phyloP scores from a whole-genome alignment of 2,888 invertebrate genomes.

The Cephus rjabovi region DNA sequence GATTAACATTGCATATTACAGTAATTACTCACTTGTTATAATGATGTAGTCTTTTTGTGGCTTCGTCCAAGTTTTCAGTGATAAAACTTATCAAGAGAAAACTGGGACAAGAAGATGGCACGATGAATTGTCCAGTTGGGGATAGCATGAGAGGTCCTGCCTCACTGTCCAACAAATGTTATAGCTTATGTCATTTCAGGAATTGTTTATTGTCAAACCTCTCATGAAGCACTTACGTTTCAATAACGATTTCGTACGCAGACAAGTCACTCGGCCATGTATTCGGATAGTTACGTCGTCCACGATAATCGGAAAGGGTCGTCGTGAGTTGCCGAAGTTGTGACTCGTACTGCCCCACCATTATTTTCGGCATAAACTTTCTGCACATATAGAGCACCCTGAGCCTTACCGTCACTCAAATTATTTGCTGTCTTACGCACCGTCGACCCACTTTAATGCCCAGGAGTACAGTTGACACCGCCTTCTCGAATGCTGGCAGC shows the following conservation, averaged over 20 bases:
- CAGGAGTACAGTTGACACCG: slow-evolving; percentile 85
- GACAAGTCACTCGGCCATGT: slow-evolving; percentile 80
- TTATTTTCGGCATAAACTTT: slow-evolving; percentile 91
- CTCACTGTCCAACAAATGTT: slow-evolving; percentile 73
- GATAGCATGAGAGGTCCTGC: slow-evolving; percentile 94
- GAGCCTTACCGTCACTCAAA: slow-evolving; percentile 59
- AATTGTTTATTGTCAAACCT: not conserved
- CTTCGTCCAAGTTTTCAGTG: slow-evolving; percentile 80
- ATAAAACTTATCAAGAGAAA: slow-evolving; percentile 87
- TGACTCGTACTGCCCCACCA: slow-evolving; percentile 87
- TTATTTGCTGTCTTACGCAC: slow-evolving; percentile 67
- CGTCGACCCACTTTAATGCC: slow-evolving; percentile 87
- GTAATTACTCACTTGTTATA: slow-evolving; percentile 77
- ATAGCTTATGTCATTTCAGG: slow-evolving; percentile 8
- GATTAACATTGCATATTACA: not conserved
- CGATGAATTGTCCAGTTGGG: slow-evolving; percentile 92
- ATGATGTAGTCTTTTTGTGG: slow-evolving; percentile 77
- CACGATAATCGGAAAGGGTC: slow-evolving; percentile 82
- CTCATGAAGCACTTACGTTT: slow-evolving; percentile 76
- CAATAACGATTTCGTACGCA: slow-evolving; percentile 86
- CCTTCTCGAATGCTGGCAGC: slow-evolving; percentile 86
- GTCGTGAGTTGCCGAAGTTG: slow-evolving; percentile 88
- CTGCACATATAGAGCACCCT: slow-evolving; percentile 70
- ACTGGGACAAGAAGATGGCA: slow-evolving; percentile 92
- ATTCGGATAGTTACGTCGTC: slow-evolving; percentile 75